Evolutionary conservation across 2,113 vertebrate species (phyloP), one percentile per base, ranked within the genome.

Genomic region (Syngnathoides biaculeatus): DNA sequence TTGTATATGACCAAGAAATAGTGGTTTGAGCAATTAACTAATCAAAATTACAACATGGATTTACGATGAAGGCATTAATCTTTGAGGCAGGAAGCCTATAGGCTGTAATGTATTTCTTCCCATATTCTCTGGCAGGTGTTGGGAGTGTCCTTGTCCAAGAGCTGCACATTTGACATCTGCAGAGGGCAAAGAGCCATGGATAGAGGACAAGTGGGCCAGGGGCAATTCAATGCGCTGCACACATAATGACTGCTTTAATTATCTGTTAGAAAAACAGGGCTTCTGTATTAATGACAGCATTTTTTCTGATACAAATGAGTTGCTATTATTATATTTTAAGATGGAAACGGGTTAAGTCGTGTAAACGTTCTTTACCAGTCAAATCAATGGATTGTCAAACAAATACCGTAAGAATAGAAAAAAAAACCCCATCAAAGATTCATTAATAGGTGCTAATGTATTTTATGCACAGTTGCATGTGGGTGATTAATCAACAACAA

Each of bases 1-100:
- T 78, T 79, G 83, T 85, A 85, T 77, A 69, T 69, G 66, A 68
- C 68, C 48, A 73, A 58, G 69, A 87, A 87, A 88, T 80, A 85
- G 84, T 53, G 45, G 75, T 73, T 74, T 75, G 84, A 78, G 83
- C 86, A 91, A 90, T 90, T 88, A 88, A 91, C 84, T 87, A 85
- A 88, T 87, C 84, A 87, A 82, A 67, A 81, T 75, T 68, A 67
- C 78, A 84, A 77, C 75, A 83, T 78, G 81, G 86, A 88, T 87
- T 89, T 85, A 87, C 83, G 67, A 81, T 69, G 53, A 55, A 72
- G 77, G 71, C 78, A 80, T 77, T 82, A 17, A 69, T 85, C 81
- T 80, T 6, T 65, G 59, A 50, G 72, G 68, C 75, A 77, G 85
- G 40, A 30, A 56, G 70, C 66, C 67, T 53, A 79, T 81, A 82